phyloP scores from a whole-genome alignment of 2,888 invertebrate genomes.

The Iphiclides podalirius region DNA sequence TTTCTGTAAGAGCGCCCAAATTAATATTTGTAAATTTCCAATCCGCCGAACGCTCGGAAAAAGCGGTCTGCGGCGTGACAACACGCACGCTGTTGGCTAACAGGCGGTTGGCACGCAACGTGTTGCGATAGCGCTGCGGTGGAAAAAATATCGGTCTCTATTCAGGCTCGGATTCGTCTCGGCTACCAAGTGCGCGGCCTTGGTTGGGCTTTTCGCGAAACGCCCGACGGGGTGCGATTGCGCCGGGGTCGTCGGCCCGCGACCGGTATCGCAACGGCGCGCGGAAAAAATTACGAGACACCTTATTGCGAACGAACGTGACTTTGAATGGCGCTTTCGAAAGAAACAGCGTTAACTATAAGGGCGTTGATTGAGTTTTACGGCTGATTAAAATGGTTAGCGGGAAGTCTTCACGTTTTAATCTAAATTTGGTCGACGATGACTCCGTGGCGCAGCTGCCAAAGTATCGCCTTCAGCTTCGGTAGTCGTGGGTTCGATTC shows the following conservation, averaged over 20 bases:
- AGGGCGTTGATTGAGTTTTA: not conserved
- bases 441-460: too few relatives aligned
- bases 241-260: constrained; percentile 54
- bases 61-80: constrained; percentile 20
- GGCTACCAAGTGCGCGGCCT: constrained; percentile 61
- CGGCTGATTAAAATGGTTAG: too few relatives aligned
- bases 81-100: constrained; percentile 61
- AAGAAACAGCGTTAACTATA: constrained; percentile 6
- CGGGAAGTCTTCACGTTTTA: too few relatives aligned
- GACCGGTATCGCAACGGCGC: constrained; percentile 35
- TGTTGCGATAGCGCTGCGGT: constrained; percentile 40
- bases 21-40: constrained; percentile 19
- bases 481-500: too few relatives aligned
- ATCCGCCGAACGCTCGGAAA: constrained; percentile 17
- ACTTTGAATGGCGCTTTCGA: constrained; percentile 34
- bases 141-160: constrained; percentile 46
- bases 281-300: constrained; percentile 39
- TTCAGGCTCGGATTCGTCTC: constrained; percentile 71
- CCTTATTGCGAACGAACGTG: constrained; percentile 54
- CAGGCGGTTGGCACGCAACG: constrained; percentile 51
- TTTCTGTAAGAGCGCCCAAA: constrained; percentile 12
- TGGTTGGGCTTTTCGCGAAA: constrained; percentile 64
- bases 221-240: constrained; percentile 49
- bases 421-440: too few relatives aligned
- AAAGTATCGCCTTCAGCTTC: too few relatives aligned